Conservation (phyloP, 2,113 vertebrate genomes). For the Baryphthengus martii region DNA sequence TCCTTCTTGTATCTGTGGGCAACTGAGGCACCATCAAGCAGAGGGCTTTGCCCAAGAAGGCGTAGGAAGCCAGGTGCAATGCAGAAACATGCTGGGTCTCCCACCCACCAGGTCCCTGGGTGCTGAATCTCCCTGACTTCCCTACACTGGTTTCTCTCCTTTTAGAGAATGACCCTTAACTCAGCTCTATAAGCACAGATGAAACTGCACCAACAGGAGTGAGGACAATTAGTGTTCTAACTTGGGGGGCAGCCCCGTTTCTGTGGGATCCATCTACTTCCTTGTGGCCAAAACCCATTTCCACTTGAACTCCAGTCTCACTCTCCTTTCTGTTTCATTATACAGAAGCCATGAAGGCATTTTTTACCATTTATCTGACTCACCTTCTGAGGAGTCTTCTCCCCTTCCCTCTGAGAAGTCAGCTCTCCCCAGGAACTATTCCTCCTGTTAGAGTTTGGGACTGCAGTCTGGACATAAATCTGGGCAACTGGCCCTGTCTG, state of each 20-base stretch:
- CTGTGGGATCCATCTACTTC: background rate
- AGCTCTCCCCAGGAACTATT: background rate
- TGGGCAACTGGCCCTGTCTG: background rate
- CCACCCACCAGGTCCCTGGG: background rate
- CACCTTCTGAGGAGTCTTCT: background rate
- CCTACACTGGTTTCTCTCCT: background rate
- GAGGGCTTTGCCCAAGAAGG: background rate
- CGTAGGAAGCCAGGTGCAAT: background rate
- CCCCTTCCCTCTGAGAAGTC: background rate
- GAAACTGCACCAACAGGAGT: background rate
- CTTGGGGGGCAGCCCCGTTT: background rate
- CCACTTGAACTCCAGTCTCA: background rate
- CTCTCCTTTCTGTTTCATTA: background rate
- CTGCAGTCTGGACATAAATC: background rate
- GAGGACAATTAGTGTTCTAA: background rate
- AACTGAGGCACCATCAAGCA: background rate
- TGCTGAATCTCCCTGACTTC: background rate
- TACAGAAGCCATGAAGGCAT: background rate
- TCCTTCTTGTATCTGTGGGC: background rate
- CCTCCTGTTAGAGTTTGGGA: background rate
- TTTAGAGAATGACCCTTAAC: background rate
- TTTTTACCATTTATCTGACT: background rate
- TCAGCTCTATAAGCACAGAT: background rate
- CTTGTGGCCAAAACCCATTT: background rate
- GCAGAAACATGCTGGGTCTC: background rate